Evolutionary conservation across 53 echinoderm and acorn worm species (phyloP).

Genomic region (Pentamera pediparva): DNA sequence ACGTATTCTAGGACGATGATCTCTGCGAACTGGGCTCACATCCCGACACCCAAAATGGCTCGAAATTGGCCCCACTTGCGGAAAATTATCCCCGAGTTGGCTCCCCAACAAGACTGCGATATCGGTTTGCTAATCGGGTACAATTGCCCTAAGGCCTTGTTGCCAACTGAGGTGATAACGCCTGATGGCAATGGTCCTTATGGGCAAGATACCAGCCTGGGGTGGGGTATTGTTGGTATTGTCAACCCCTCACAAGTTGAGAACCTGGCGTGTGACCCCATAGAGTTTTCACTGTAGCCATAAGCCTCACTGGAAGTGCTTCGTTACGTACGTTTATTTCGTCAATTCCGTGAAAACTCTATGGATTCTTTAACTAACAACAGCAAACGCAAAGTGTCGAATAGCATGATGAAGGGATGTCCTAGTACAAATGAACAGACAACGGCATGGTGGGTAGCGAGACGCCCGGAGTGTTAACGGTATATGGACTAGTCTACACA

Average conservation of each 20-base stretch:
- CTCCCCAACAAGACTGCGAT: slow-evolving; percentile 21
- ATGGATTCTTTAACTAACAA: too few species aligned
- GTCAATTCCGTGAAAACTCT: too few species aligned
- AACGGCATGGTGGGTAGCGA: too few species aligned
- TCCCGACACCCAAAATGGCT: neutral
- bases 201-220: slow-evolving; percentile 40
- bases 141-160: slow-evolving; percentile 45
- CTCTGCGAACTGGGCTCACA: neutral
- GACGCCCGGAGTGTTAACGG: too few species aligned
- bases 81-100: neutral
- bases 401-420: too few species aligned
- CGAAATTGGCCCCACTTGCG: neutral
- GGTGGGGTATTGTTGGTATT: slow-evolving; percentile 44
- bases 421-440: too few species aligned
- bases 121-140: slow-evolving; percentile 42
- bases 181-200: slow-evolving; percentile 30
- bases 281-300: too few species aligned
- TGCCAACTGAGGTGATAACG: slow-evolving; percentile 30
- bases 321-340: too few species aligned
- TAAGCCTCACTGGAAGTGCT: too few species aligned
- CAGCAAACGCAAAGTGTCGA: too few species aligned
- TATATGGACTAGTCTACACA: too few species aligned
- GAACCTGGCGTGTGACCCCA: neutral
- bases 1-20: neutral
- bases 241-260: neutral